phyloP scores from a whole-genome alignment of 2,113 vertebrate species.

The Embiotoca jacksoni region DNA sequence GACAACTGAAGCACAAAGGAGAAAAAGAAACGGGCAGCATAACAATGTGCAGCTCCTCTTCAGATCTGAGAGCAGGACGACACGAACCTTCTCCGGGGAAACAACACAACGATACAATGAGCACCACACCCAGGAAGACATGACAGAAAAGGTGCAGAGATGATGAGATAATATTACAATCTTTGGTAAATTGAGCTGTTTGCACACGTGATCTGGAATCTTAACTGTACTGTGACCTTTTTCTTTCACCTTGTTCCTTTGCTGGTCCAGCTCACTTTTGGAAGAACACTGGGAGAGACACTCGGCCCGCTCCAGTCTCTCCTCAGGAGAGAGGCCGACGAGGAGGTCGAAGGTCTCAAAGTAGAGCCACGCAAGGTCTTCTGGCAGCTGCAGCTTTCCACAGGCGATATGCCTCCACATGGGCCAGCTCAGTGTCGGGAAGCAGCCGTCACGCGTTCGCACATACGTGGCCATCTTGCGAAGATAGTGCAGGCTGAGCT shows the following conservation, averaged over 20 bases:
- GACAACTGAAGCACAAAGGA: slow-evolving; percentile 83
- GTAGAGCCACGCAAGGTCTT: slow-evolving; percentile 94
- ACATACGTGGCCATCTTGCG: slow-evolving; percentile 92
- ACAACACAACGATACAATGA: too few relatives aligned
- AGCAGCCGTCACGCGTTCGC: slow-evolving; percentile 88
- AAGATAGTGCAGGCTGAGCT: slow-evolving; percentile 92
- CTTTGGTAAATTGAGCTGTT: too few relatives aligned
- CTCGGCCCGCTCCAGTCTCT: slow-evolving; percentile 91
- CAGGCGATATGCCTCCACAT: slow-evolving; percentile 95
- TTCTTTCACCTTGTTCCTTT: slow-evolving; percentile 88
- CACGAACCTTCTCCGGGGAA: neutral
- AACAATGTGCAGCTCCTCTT: neutral
- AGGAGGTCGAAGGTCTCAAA: slow-evolving; percentile 93
- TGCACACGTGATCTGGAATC: too few relatives aligned
- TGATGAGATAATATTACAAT: too few relatives aligned
- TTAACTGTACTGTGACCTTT: neutral
- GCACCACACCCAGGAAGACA: too few relatives aligned
- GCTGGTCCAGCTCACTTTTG: slow-evolving; percentile 88
- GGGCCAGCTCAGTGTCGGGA: slow-evolving; percentile 89
- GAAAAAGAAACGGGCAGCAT: neutral
- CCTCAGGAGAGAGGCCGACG: slow-evolving; percentile 70
- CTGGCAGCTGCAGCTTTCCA: slow-evolving; percentile 92
- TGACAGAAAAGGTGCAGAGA: too few relatives aligned
- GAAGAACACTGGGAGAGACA: slow-evolving; percentile 86
- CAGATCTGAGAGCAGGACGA: neutral